Evolutionary conservation across 2,797 vertebrate species (phyloP), one percentile per base, ranked within the genome.

Genomic region (Rhinichthys osculus): DNA sequence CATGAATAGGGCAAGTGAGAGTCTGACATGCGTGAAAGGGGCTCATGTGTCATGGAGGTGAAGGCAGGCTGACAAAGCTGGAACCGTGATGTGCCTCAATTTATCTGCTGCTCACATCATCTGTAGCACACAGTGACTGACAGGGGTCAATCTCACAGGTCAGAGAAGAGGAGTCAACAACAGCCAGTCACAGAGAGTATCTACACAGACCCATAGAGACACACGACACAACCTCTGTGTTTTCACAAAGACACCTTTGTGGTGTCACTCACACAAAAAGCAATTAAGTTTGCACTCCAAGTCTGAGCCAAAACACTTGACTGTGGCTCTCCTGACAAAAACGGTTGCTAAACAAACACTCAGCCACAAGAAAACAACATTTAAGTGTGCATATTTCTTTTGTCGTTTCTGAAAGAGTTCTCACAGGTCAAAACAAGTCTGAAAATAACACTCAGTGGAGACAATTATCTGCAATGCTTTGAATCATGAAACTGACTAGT

Each of bases 141-240:
- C 83, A 83, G 44, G 42, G 74, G 84, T 71, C 84, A 79, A 64
- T 78, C 77, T 73, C 35, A 81, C 78, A 86, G 66, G 62, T 64
- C 57, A 74, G n/a, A 21, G 38, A 9, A 77, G 64, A 78, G 7
- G 27, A 79, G 59, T 81, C 66, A 40, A 71, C 73, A 78, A 47
- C 40, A 78, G 40, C 6, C n/a, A 72, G 64, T 73, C 17, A n/a
- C 74, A 81, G 27, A 44, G 6, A 62, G 16, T 44, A 21, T 38
- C 52, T 54, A 77, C 73, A 77, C 62, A 71, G 47, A 64, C 66
- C 40, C 70, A 40, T 0, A 76, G 5, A 74, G 11, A 66, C 19
- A 67, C 79, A 67, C 64, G 47, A 50, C 14, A 50, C 47, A 52
- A 38, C 57, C 78, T 40, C 30, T 69, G 27, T 35, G 47, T 35